Percentiles rank a stretch among this genome's conserved stretches.
Evolutionary conservation across 2,797 vertebrate species (phyloP).

Genomic region (Nyctibius grandis): DNA sequence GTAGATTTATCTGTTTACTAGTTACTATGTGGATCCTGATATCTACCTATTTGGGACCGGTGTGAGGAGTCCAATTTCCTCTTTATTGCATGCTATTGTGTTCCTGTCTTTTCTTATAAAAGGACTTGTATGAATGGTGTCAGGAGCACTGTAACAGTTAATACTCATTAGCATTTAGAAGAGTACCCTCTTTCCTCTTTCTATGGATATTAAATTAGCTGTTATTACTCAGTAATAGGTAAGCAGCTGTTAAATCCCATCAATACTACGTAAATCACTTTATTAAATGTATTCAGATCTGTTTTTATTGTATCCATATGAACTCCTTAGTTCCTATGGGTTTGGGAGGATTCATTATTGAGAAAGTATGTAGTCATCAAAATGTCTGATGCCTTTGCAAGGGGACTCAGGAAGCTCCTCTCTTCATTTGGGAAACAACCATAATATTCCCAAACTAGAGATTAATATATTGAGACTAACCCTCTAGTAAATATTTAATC

Average conservation of each 20-base stretch:
- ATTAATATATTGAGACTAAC: constrained; percentile 9
- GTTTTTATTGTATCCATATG: constrained; percentile 27
- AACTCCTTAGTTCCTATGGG: neutral
- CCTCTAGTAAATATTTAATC: neutral
- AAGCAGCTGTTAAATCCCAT: constrained; percentile 59
- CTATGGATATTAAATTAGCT: constrained; percentile 57
- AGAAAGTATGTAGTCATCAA: neutral
- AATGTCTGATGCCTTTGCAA: neutral
- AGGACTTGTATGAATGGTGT: neutral
- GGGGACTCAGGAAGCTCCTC: neutral
- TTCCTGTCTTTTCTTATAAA: constrained; percentile 50
- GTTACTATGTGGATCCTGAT: constrained; percentile 41
- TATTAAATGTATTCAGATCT: constrained; percentile 42
- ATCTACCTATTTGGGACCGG: constrained; percentile 28
- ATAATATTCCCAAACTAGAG: constrained; percentile 5
- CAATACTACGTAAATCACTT: constrained; percentile 56
- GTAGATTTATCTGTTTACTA: constrained; percentile 68
- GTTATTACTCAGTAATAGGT: constrained; percentile 46
- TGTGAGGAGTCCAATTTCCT: constrained; percentile 51
- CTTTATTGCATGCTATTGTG: constrained; percentile 33
- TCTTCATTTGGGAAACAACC: constrained; percentile 11
- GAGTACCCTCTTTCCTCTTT: constrained; percentile 10
- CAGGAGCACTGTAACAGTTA: constrained; percentile 33
- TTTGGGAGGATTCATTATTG: constrained; percentile 31
- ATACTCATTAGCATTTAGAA: constrained; percentile 55